Base-by-base conservation (phyloP, 2,113 vertebrate genomes). In the Gymnorhina tibicen region DNA sequence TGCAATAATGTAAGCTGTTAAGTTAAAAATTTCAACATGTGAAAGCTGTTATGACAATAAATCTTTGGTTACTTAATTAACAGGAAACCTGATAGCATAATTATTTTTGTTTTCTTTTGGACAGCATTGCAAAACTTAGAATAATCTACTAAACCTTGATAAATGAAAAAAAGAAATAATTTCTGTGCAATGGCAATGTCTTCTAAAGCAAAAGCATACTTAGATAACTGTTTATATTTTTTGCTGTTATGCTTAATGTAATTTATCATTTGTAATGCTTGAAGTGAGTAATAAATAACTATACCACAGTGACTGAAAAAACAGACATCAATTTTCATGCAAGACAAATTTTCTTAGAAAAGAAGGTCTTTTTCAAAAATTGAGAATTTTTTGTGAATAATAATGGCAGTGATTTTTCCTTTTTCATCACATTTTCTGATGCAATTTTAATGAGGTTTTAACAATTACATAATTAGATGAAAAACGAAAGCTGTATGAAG, bases 11-110 rank as follows among this genome's bases (percentile, higher is more conserved):
- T 86, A 96, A 96, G 78, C 91, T 94, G 95, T 91, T 92, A 95
- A 89, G 37, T 66, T 77, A 62, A 88, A 91, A 88, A 83, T 46
- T 94, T 85, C 85, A 96, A 80, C 70, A 85, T 69, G 75, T 82
- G 46, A 86, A 96, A 94, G 87, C 60, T 95, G 90, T 91, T 94
- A 67, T 88, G 78, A 76, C 50, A 95, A 82, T 94, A 96, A 95
- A 88, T 41, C 16, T 91, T 92, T 87, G 26, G 89, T 96, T 95
- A 91, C 58, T 73, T 86, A 95, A 92, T 96, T 93, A 93, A 85
- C 37, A 92, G 23, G 30, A 93, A 82, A 79, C 1, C 8, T 56
- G 70, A 53, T 23, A 77, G 39, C 13, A 66, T 56, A 59, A 39
- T 70, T 87, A 59, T 73, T 91, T 83, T 85, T 69, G 8, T 67